Evolutionary conservation across 2,888 invertebrate species (phyloP), one percentile per base, ranked within the genome.

Genomic region (Trissoscelio sp.): DNA sequence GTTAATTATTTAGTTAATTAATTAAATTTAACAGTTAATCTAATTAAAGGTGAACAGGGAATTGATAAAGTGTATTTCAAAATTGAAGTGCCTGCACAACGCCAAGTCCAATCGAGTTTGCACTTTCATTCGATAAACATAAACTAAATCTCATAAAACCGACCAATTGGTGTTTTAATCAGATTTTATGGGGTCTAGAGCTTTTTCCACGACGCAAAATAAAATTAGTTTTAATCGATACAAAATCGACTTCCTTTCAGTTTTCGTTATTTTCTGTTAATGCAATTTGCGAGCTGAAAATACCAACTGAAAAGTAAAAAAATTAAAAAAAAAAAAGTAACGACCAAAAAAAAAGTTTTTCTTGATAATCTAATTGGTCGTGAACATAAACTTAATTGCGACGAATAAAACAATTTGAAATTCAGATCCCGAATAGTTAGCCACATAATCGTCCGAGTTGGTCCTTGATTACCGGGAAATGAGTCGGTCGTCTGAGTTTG

Each of bases 201-300:
- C 37, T 48, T 58, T 70, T 70, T n/a, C 22, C 16, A 22, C 57
- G 46, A 57, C 14, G 34, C 44, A 46, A 69, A 69, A 70, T 70
- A 37, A 48, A 58, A 70, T 58, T 70, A 58, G 58, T 48, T 58
- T 57, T 58, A 70, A 70, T 48, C 58, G 48, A 70, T 53, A 42
- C 48, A 58, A 11, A 60, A 70, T 60, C 24, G 51, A 34, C 24
- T 48, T 48, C 9, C 34, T 46, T 44, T 44, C 31, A 48, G 39
- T 58, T 48, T 58, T 22, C 34, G 28, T 58, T 70, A 46, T 58
- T 34, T 58, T 24, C 24, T 14, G 2, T 24, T 58, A 58, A 69
- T 57, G 3, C 0, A 34, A 44, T 69, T 55, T 44, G 9, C 14
- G 2, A 9, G 5, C 53, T 31, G 31, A 31, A 31, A 31, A 31